Base-by-base conservation (phyloP, 2,888 invertebrate genomes). In the Cylindroiulus punctatus region DNA sequence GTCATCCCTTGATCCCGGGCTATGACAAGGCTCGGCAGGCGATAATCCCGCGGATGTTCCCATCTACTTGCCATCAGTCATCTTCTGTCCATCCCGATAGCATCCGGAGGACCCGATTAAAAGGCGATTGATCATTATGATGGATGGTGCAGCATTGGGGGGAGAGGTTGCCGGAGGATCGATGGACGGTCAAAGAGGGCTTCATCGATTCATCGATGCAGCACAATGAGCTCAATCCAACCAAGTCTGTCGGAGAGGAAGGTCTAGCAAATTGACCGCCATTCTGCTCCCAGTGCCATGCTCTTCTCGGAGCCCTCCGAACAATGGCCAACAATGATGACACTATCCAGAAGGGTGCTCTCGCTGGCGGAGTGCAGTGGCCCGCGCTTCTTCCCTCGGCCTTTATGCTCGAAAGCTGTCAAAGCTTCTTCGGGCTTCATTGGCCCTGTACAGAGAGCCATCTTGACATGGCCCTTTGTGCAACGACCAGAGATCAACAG, bases 51-150 rank as follows among this genome's bases (percentile, higher is more conserved):
- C 19, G 52, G 19, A 52, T 52, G 17, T 17, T 0, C 19, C 52
- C 17, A 0, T 17, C 17, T 52, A 19, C 19, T 52, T 17, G 12
- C 52, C 4, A 17, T 52, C 52, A 52, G 7, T 52, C 52, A 17
- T 17, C 17, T 17, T 52, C 17, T 17, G 52, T 52, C 52, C 12
- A 17, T 52, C 19, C 19, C 17, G 12, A 17, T 52, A 12, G 19
- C 4, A 52, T 52, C 52, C 19, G 52, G 52, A 4, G 19, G 19
- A 52, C 52, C 12, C 52, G 52, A 52, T 52, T 52, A 52, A 52
- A 52, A 52, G 52, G 52, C 52, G 52, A 52, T 52, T 52, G 52
- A 52, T 52, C 52, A 52, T 52, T 17, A 17, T 52, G 52, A 52
- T 52, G 12, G 52, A 52, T 52, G 52, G 52, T 19, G 12, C 19